A percentile compares a stretch with the other conserved stretches of the same genome.
Evolutionary conservation across 2,888 invertebrate species (phyloP).

Genomic region (Nymphalis urticae): DNA sequence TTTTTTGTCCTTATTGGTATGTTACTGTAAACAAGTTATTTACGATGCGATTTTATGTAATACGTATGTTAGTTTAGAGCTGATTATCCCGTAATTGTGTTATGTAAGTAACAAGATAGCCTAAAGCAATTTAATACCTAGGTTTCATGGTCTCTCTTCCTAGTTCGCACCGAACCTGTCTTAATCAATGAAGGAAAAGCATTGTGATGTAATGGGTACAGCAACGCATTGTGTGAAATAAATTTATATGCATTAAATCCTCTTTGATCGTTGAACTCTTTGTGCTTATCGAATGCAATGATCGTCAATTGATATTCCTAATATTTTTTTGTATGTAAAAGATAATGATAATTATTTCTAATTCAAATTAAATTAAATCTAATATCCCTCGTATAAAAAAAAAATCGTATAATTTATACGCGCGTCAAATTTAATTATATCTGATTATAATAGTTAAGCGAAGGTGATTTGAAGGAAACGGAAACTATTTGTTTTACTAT

Average conservation of each 20-base stretch:
- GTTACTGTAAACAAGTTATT: slow-evolving; percentile 16
- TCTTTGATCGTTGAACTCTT: background rate
- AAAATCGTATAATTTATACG: no score
- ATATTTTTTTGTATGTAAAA: no score
- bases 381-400: no score
- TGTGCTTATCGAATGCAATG: no score
- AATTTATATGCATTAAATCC: background rate
- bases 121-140: slow-evolving; percentile 37
- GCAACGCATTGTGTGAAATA: slow-evolving; percentile 9
- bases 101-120: slow-evolving; percentile 39
- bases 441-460: background rate
- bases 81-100: slow-evolving; percentile 35
- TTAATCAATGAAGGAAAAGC: slow-evolving; percentile 47
- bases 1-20: slow-evolving; percentile 16
- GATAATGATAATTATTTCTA: no score
- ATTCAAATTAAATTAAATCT: no score
- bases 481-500: background rate
- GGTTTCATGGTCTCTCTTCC: slow-evolving; percentile 59
- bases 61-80: slow-evolving; percentile 23
- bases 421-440: slow-evolving; percentile 4
- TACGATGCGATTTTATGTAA: slow-evolving; percentile 34
- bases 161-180: slow-evolving; percentile 48
- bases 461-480: slow-evolving; percentile 3
- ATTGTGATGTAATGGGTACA: slow-evolving; percentile 59
- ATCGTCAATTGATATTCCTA: no score